Conservation (phyloP, 2,888 invertebrate species). For the Caenorhabditis japonica region DNA sequence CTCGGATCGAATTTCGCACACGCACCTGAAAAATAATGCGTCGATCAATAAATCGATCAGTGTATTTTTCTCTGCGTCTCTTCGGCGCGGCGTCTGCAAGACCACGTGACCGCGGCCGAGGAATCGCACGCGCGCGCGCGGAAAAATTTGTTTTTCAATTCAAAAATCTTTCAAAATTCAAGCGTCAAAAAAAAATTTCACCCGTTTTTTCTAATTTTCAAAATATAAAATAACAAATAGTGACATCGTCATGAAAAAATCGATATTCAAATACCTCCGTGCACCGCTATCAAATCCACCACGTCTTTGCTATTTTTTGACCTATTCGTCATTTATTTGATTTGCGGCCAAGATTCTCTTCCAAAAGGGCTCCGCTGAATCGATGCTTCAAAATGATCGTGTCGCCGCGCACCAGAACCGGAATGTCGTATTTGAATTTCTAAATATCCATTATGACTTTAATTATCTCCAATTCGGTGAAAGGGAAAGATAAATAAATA, state of each 20-base stretch:
- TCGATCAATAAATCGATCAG: not conserved
- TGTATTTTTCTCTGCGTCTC: too few relatives aligned
- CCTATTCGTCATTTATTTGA: conserved; percentile 73
- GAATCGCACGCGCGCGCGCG: too few relatives aligned
- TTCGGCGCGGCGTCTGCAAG: too few relatives aligned
- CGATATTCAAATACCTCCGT: conserved; percentile 86
- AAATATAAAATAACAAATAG: too few relatives aligned
- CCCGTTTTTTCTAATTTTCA: too few relatives aligned
- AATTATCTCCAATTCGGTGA: too few relatives aligned
- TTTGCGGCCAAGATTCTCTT: too few relatives aligned
- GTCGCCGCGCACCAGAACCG: conserved; percentile 78
- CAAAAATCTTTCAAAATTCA: too few relatives aligned
- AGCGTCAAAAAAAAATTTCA: too few relatives aligned
- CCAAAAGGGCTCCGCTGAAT: conserved; percentile 70
- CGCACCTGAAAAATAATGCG: conserved; percentile 79
- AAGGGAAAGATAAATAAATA: conserved; percentile 69
- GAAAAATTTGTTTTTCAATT: too few relatives aligned
- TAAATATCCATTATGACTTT: too few relatives aligned
- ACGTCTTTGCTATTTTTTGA: conserved; percentile 9
- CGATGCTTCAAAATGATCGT: conserved; percentile 78
- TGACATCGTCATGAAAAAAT: not conserved
- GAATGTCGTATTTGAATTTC: conserved; percentile 79
- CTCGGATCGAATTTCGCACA: conserved; percentile 31
- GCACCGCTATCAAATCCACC: conserved; percentile 83
- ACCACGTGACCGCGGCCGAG: too few relatives aligned